Base-by-base conservation (phyloP, 2,888 invertebrate species). In the Leucophenga montana region DNA sequence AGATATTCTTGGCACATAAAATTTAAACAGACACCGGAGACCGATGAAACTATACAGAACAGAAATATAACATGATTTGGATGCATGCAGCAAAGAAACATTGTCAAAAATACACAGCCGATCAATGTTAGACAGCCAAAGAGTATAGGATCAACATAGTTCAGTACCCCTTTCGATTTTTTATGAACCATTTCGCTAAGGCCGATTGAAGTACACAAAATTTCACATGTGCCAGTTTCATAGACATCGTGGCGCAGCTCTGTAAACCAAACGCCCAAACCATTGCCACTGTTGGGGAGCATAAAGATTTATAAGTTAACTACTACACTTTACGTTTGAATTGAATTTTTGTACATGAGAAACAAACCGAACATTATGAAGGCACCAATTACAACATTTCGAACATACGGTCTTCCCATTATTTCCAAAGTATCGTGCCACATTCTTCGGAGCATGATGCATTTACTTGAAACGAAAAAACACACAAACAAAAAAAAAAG, bases 121-220 rank as follows among this genome's bases (percentile, higher is more conserved):
- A 57, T 3, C 14, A 20, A 71, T 9, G 5, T 11, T 6, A 0
- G 22, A 27, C 27, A 27, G 4, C 76, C 75, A 27, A 75, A 5
- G 0, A 46, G 1, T 3, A 76, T 57, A 31, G 66, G 50, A 0
- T 69, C 69, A 0, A 22, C 2, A 8, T 73, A 71, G 0, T 20
- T 56, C 11, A 9, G 1, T 31, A n/a, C n/a, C 9, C 11, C 5
- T n/a, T 59, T 14, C 3, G 27, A 31, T 22, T 13, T 22, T 27
- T 11, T 22, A 20, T 20, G n/a, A n/a, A n/a, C n/a, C n/a, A n/a
- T 16, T 16, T 27, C 2, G 27, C 27, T 27, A 27, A n/a, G n/a
- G n/a, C n/a, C n/a, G n/a, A n/a, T n/a, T n/a, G 48, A 3, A 72
- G n/a, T 67, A 67, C 56, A 66, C 70, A 75, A 33, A 73, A 11